Percentiles rank a stretch among this genome's conserved stretches.
These are phyloP conservation scores for Taenioides sp. DNA, from an alignment of 2,797 vertebrate genomes.

Conservation along the genomic window DNA sequence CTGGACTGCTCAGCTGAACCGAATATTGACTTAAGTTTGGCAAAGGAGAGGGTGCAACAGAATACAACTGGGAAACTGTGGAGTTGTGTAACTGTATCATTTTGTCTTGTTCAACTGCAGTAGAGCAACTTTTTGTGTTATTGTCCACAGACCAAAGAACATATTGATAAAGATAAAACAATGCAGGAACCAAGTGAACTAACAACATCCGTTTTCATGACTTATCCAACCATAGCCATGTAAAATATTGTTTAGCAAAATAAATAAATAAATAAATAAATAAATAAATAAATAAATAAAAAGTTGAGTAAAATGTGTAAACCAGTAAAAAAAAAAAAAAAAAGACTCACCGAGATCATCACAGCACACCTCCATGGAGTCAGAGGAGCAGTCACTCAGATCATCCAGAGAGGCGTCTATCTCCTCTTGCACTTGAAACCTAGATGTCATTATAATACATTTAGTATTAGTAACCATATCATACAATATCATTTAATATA, in stretches of 20 bases:
- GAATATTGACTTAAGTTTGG: constrained; percentile 37
- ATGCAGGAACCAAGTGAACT: background rate
- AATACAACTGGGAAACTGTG: constrained; percentile 41
- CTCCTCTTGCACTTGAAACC: constrained; percentile 71
- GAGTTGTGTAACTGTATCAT: background rate
- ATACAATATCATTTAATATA: background rate
- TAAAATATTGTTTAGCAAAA: background rate
- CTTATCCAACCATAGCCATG: background rate
- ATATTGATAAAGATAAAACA: background rate
- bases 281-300: too few relatives aligned
- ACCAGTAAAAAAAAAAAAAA: background rate
- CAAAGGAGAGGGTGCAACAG: constrained; percentile 38
- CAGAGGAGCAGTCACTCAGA: constrained; percentile 74
- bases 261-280: too few relatives aligned
- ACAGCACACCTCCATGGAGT: constrained; percentile 77
- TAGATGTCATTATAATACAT: constrained; percentile 25
- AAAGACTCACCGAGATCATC: constrained; percentile 79
- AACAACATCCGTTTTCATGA: background rate
- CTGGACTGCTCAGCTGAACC: constrained; percentile 28
- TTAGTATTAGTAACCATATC: background rate
- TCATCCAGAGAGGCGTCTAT: constrained; percentile 68
- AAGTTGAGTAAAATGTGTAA: background rate
- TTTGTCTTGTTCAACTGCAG: constrained; percentile 21
- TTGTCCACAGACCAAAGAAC: background rate
- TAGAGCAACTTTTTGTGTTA: too few relatives aligned